Evolutionary conservation across 2,113 vertebrate species (phyloP).

Genomic region (Tupaia chinensis): DNA sequence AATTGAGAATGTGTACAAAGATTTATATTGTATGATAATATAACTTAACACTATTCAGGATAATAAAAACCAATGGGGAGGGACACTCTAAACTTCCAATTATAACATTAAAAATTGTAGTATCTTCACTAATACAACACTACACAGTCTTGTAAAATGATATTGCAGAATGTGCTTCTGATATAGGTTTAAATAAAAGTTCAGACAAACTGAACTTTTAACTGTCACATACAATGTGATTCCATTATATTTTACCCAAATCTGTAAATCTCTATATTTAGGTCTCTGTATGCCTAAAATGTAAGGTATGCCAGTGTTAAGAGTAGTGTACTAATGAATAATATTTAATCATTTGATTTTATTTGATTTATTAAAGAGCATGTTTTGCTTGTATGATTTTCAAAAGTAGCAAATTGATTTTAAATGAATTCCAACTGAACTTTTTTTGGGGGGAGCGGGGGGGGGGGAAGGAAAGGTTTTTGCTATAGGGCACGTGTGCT

Average conservation of each 20-base stretch:
- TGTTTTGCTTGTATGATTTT: conserved; percentile 11
- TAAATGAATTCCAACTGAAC: not conserved
- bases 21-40: not conserved
- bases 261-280: not conserved
- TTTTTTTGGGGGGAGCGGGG: not conserved
- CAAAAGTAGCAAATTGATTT: not conserved
- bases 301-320: not conserved
- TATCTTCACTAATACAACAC: not conserved
- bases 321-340: not conserved
- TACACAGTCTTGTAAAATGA: not conserved
- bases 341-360: not conserved
- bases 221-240: not conserved
- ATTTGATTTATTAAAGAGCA: not conserved
- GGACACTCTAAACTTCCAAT: not conserved
- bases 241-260: not conserved
- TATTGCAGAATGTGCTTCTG: not conserved
- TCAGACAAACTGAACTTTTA: not conserved
- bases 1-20: not conserved
- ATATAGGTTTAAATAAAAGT: not conserved
- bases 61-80: not conserved
- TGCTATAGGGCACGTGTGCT: too few relatives aligned
- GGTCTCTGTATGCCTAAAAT: not conserved
- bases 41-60: not conserved
- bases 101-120: not conserved
- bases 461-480: too few relatives aligned